These are phyloP conservation scores for Apodemia zela DNA, from an alignment of 2,888 invertebrate genomes.

Conservation along the genomic window DNA sequence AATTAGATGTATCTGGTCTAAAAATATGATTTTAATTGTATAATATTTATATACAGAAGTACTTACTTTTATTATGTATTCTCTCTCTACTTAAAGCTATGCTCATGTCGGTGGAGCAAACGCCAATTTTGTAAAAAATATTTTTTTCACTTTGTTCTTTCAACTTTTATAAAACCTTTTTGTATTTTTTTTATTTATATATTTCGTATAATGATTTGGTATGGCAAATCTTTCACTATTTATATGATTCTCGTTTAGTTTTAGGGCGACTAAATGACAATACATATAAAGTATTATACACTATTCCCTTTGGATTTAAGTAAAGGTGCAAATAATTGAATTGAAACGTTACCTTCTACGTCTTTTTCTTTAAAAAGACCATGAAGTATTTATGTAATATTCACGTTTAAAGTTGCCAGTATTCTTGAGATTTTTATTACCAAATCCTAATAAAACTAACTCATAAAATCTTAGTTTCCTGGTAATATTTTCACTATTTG, in stretches of 20 bases:
- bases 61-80: no score
- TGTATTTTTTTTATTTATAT: constrained; percentile 22
- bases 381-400: constrained; percentile 8
- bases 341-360: constrained; percentile 34
- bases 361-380: constrained; percentile 38
- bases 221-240: constrained; percentile 31
- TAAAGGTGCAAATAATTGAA: constrained; percentile 40
- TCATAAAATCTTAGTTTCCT: constrained; percentile 35
- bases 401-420: constrained; percentile 28
- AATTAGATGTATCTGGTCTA: constrained; percentile 6
- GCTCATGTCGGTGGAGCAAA: no score
- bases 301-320: constrained; percentile 68
- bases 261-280: constrained; percentile 80
- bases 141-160: neutral
- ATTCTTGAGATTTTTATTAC: constrained; percentile 39
- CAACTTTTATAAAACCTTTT: constrained; percentile 25
- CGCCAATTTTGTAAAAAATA: no score
- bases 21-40: constrained; percentile 19
- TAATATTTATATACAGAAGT: neutral
- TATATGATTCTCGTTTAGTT: constrained; percentile 77
- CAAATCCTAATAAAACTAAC: constrained; percentile 41
- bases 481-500: constrained; percentile 33
- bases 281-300: constrained; percentile 71
- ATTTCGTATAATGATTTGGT: constrained; percentile 18
- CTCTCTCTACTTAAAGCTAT: no score